phyloP scores from a whole-genome alignment of 2,113 vertebrate species.

The Ursus arctos region DNA sequence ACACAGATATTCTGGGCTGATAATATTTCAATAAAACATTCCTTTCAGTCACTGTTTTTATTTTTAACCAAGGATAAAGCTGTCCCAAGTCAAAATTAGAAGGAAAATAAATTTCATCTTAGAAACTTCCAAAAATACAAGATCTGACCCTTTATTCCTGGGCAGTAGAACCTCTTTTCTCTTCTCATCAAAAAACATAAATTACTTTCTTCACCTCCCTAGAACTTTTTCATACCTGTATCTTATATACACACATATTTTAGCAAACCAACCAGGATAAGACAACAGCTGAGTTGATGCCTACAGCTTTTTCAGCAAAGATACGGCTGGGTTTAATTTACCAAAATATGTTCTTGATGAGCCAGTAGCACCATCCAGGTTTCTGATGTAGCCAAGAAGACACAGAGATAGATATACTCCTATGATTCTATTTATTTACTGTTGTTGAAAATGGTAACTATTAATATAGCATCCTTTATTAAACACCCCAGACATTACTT shows the following conservation, averaged over 20 bases:
- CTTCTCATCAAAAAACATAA: neutral
- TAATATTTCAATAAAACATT: slow-evolving; percentile 2
- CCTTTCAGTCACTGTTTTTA: neutral
- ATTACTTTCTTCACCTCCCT: neutral
- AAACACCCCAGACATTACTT: neutral
- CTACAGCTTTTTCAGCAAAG: neutral
- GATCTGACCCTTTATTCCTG: neutral
- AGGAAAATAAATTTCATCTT: neutral
- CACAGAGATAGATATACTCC: neutral
- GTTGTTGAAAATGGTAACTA: neutral
- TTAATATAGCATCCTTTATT: neutral
- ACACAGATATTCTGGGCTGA: neutral
- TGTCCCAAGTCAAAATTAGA: neutral
- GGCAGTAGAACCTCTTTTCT: neutral
- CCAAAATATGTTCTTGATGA: neutral
- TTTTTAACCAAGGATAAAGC: neutral
- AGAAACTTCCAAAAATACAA: neutral
- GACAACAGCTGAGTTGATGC: neutral
- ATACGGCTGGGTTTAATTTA: neutral
- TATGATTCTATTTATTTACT: neutral
- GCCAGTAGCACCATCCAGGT: too few relatives aligned
- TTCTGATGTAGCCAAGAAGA: neutral
- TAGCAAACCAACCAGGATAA: neutral
- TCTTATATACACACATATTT: neutral
- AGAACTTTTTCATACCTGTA: neutral